Evolutionary conservation across 1,140 invertebrate species (phyloP).

Genomic region (Palaemon carinicauda): DNA sequence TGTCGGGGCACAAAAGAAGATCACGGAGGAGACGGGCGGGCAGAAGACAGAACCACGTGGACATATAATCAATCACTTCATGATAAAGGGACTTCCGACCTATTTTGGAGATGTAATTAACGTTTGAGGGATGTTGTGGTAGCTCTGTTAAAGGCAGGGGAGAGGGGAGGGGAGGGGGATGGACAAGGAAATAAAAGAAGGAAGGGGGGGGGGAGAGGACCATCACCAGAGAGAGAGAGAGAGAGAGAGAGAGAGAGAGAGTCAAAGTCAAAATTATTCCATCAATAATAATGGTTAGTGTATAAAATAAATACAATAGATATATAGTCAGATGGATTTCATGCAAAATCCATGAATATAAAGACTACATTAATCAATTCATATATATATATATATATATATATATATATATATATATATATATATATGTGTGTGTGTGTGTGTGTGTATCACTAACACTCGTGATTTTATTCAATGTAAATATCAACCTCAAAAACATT

Average conservation of each 20-base stretch:
- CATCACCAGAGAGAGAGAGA: neutral
- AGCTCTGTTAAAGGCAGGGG: neutral
- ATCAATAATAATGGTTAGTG: no score
- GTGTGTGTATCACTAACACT: neutral
- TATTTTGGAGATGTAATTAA: conserved; percentile 19
- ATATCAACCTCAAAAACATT: no score
- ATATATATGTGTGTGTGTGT: neutral
- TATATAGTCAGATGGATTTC: no score
- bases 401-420: neutral
- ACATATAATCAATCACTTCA: conserved; percentile 38
- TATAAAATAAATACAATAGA: no score
- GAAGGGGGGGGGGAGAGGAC: neutral
- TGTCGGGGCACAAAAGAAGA: neutral
- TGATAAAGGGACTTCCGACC: conserved; percentile 46
- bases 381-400: neutral
- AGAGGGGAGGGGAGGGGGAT: neutral
- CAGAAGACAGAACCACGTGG: conserved; percentile 28
- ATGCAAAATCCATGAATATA: neutral
- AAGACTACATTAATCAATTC: neutral
- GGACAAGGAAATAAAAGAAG: no score
- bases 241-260: neutral
- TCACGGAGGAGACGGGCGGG: neutral
- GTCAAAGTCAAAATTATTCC: no score
- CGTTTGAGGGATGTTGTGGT: conserved; percentile 24
- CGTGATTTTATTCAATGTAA: neutral